These are phyloP conservation scores for Crocallis elinguaria DNA, from an alignment of 2,888 invertebrate genomes.

Conservation along the genomic window DNA sequence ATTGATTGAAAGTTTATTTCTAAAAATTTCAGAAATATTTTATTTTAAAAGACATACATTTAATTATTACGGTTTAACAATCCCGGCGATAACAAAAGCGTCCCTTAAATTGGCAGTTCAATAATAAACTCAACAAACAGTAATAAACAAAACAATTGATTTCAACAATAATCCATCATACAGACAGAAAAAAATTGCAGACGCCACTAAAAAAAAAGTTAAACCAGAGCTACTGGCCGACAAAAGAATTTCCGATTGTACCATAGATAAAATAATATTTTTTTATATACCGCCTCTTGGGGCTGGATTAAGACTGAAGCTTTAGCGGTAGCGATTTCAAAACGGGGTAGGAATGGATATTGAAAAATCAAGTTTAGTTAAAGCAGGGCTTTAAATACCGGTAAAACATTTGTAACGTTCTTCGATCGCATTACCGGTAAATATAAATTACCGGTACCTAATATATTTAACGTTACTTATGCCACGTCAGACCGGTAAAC, in stretches of 20 bases:
- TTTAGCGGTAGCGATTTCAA: conserved; percentile 31
- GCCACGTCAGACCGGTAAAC: too few species aligned
- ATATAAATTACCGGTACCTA: too few species aligned
- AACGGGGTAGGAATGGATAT: too few species aligned
- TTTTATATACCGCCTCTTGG: conserved; percentile 57
- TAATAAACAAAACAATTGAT: conserved; percentile 26
- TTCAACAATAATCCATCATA: conserved; percentile 25
- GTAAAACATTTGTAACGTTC: too few species aligned
- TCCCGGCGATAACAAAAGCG: conserved; percentile 5
- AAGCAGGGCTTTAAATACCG: too few species aligned
- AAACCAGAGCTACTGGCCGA: conserved; percentile 63
- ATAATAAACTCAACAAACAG: conserved; percentile 9
- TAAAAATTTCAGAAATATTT: too few species aligned
- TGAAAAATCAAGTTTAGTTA: too few species aligned
- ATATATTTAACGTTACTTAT: too few species aligned
- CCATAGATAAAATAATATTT: conserved; percentile 77
- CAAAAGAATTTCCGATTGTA: conserved; percentile 71
- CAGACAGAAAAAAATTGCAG: conserved; percentile 57
- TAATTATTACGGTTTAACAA: conserved; percentile 2
- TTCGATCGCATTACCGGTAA: too few species aligned
- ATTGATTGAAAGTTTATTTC: too few species aligned
- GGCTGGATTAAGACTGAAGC: conserved; percentile 24
- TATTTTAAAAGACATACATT: too few species aligned
- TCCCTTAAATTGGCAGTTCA: not conserved
- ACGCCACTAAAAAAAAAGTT: conserved; percentile 60